These are phyloP conservation scores for Anguilla pacifica DNA, from an alignment of 2,797 vertebrate species.

Conservation along the genomic window DNA sequence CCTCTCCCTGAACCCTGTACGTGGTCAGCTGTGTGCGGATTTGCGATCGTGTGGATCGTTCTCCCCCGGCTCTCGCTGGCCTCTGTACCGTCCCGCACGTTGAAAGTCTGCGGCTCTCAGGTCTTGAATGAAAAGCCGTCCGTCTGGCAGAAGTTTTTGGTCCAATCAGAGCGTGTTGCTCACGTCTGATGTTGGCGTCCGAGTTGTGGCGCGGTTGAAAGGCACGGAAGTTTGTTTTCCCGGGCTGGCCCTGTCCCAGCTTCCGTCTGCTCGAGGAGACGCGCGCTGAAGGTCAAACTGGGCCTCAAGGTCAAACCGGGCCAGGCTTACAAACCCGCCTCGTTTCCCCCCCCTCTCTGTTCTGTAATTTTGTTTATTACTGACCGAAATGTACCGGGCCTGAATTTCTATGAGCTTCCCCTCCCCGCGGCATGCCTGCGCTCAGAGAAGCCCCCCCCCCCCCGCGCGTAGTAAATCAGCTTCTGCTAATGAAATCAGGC, in stretches of 20 bases:
- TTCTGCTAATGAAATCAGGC: slow-evolving; percentile 41
- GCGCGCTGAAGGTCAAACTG: neutral
- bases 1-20: slow-evolving; percentile 28
- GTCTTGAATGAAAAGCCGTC: neutral
- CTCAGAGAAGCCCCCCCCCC: slow-evolving; percentile 34
- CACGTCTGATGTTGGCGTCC: neutral
- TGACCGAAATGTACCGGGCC: slow-evolving; percentile 14
- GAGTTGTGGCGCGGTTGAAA: neutral
- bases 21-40: slow-evolving; percentile 43
- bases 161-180: neutral
- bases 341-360: neutral
- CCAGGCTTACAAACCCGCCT: neutral
- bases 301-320: neutral
- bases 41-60: neutral
- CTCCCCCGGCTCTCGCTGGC: neutral
- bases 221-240: slow-evolving; percentile 1
- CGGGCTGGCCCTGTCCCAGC: neutral
- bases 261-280: neutral
- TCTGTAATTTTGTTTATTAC: slow-evolving; percentile 45
- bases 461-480: slow-evolving; percentile 43
- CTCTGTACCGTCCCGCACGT: neutral
- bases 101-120: neutral
- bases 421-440: neutral
- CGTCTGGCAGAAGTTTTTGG: neutral
- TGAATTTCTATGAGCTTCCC: slow-evolving; percentile 43